These are phyloP conservation scores for Phylloscopus trochilus DNA, from an alignment of 2,113 vertebrate species.

Conservation along the genomic window DNA sequence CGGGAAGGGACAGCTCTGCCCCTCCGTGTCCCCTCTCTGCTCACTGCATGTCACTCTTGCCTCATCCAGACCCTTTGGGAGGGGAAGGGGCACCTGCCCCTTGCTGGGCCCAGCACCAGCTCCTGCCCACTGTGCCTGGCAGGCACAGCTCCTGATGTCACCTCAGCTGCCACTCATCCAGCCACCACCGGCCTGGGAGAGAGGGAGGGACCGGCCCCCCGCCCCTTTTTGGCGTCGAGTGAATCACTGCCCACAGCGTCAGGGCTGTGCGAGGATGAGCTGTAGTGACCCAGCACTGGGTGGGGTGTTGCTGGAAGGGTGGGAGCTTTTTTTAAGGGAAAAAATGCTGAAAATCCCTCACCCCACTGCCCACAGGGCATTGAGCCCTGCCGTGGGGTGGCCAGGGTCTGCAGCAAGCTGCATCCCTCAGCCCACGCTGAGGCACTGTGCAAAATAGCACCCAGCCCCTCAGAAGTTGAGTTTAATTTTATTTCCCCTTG, in stretches of 20 bases:
- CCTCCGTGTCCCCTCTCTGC: neutral
- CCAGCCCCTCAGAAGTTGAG: neutral
- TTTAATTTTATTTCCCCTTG: neutral
- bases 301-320: neutral
- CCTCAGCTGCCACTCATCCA: neutral
- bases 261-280: neutral
- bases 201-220: neutral
- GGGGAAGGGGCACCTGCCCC: neutral
- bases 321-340: neutral
- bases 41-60: neutral
- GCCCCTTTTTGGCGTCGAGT: fast-evolving
- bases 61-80: neutral
- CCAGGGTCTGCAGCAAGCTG: neutral
- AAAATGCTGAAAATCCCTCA: neutral
- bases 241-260: neutral
- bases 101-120: neutral
- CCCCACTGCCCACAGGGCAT: neutral
- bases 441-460: neutral
- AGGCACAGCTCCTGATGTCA: neutral
- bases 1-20: fast-evolving
- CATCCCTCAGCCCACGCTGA: neutral
- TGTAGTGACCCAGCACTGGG: neutral
- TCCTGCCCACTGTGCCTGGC: neutral
- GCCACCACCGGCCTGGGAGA: fast-evolving
- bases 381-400: neutral